phyloP scores from a whole-genome alignment of 2,113 vertebrate genomes.

The Passer montanus region DNA sequence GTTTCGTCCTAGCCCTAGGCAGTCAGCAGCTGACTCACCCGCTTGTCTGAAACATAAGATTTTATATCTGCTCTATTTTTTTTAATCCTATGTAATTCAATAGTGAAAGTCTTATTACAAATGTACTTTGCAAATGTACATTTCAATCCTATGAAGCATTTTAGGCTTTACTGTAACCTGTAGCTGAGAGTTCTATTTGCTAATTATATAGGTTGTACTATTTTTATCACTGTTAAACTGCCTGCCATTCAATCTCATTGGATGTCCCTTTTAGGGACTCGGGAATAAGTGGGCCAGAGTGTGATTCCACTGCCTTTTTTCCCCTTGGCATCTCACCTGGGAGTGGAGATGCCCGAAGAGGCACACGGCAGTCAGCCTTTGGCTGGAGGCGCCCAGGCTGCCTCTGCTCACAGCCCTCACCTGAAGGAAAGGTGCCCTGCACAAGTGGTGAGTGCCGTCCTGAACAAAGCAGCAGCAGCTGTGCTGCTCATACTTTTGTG shows the following conservation, averaged over 20 bases:
- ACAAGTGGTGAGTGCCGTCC: neutral
- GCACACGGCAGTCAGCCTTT: neutral
- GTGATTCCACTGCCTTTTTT: neutral
- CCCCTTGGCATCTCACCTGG: neutral
- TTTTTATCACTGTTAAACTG: slow-evolving; percentile 61
- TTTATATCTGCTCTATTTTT: slow-evolving; percentile 49
- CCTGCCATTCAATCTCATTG: slow-evolving; percentile 57
- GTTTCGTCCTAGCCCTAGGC: slow-evolving; percentile 65
- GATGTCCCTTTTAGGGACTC: slow-evolving; percentile 36
- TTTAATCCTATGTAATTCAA: slow-evolving; percentile 14
- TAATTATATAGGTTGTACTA: slow-evolving; percentile 67
- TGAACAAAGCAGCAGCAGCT: fast-evolving
- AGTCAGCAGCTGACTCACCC: slow-evolving; percentile 66
- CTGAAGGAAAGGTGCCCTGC: neutral
- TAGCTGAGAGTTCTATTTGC: slow-evolving; percentile 48
- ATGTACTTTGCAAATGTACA: neutral
- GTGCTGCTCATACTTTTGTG: neutral
- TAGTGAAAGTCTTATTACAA: neutral
- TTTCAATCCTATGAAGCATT: slow-evolving; percentile 36
- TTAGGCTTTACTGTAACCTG: slow-evolving; percentile 34
- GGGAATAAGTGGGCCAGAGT: slow-evolving; percentile 50
- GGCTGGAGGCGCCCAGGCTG: neutral
- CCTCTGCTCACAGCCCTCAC: neutral
- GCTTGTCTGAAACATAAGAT: slow-evolving; percentile 42
- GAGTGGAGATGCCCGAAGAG: neutral